Conservation (phyloP, 2,888 invertebrate genomes). For the Schizotus pectinicornis region DNA sequence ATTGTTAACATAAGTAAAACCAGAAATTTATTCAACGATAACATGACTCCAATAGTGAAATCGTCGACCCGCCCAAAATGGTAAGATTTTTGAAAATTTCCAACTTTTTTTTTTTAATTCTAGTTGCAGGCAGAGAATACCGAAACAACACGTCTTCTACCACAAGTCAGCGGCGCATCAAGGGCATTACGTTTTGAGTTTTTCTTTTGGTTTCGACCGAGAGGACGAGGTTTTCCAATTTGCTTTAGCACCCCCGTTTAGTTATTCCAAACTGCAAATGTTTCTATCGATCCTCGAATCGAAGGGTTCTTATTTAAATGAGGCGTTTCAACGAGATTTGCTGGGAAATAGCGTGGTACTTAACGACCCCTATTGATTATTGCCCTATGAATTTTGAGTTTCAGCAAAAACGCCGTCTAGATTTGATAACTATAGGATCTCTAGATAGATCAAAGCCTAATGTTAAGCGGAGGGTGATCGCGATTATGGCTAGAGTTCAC, state of each 20-base stretch:
- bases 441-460: conserved; percentile 55
- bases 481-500: conserved; percentile 87
- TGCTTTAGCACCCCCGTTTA: conserved; percentile 91
- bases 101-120: conserved; percentile 1
- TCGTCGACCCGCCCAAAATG: conserved; percentile 91
- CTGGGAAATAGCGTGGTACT: conserved; percentile 71
- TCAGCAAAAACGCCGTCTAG: conserved; percentile 91
- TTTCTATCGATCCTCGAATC: conserved; percentile 79
- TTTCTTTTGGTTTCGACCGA: conserved; percentile 92
- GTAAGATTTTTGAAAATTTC: conserved; percentile 60
- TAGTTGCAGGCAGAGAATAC: conserved; percentile 72
- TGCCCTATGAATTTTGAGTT: conserved; percentile 41
- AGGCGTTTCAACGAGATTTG: conserved; percentile 72
- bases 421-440: conserved; percentile 82
- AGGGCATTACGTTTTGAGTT: conserved; percentile 89
- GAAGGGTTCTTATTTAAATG: conserved; percentile 61
- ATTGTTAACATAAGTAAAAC: conserved; percentile 96
- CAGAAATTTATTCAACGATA: conserved; percentile 84
- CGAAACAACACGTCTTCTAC: conserved; percentile 86
- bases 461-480: conserved; percentile 76
- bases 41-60: conserved; percentile 93
- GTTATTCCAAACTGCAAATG: conserved; percentile 88
- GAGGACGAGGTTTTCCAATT: conserved; percentile 97
- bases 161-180: conserved; percentile 89
- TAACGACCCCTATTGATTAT: conserved; percentile 11